Conservation (phyloP, 1,140 invertebrate genomes). For the Lasioglossum baleicum region DNA sequence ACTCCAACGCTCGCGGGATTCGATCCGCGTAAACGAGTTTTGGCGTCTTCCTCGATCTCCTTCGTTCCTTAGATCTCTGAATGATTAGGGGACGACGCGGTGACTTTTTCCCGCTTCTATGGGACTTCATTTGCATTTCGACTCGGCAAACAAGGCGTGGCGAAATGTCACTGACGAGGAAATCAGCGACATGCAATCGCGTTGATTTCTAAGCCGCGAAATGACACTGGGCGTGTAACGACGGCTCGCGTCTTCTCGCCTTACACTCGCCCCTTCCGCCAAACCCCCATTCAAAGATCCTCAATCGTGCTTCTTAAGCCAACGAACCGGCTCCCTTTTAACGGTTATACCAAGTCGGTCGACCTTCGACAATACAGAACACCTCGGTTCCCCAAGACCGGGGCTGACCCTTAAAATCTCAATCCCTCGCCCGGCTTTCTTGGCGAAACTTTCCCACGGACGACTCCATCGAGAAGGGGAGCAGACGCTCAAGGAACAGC, state of each 20-base stretch:
- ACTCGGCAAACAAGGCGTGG: slow-evolving; percentile 46
- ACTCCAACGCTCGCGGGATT: slow-evolving; percentile 12
- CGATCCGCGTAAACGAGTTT: slow-evolving; percentile 14
- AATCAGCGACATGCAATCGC: slow-evolving; percentile 33
- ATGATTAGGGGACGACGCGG: too few relatives aligned
- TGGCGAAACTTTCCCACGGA: slow-evolving; percentile 69
- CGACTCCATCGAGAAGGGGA: slow-evolving; percentile 38
- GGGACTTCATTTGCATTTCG: slow-evolving; percentile 35
- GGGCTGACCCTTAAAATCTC: slow-evolving; percentile 66
- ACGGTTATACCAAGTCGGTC: slow-evolving; percentile 70
- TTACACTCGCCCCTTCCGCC: slow-evolving; percentile 47
- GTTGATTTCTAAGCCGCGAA: slow-evolving; percentile 34
- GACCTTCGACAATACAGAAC: slow-evolving; percentile 68
- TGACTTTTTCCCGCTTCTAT: too few relatives aligned
- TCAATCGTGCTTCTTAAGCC: slow-evolving; percentile 59
- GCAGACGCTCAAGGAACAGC: slow-evolving; percentile 26
- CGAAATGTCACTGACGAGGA: neutral
- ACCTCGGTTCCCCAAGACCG: slow-evolving; percentile 52
- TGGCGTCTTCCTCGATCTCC: neutral
- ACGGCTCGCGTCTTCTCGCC: slow-evolving; percentile 60
- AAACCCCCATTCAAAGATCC: slow-evolving; percentile 55
- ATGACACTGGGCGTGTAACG: slow-evolving; percentile 43
- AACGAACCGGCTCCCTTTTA: slow-evolving; percentile 56
- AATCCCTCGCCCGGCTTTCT: slow-evolving; percentile 63
- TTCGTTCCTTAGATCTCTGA: neutral